Evolutionary conservation across 2,888 invertebrate genomes (phyloP).

Genomic region (Drosophila greeni): DNA sequence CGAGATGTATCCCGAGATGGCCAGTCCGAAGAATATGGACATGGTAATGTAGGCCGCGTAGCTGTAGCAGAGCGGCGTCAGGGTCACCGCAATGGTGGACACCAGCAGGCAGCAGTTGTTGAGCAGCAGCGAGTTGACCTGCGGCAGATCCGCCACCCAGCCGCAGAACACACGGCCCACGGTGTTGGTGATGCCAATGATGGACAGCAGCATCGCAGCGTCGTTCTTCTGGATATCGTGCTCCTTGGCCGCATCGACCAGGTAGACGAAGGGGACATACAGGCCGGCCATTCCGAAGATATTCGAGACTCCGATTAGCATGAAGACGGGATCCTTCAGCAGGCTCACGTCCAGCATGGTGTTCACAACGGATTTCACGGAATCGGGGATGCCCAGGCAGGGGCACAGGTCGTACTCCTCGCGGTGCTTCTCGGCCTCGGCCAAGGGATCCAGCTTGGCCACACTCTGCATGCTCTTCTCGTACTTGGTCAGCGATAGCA

Average conservation of each 20-base stretch:
- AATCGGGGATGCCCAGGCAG: constrained; percentile 87
- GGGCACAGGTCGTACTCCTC: constrained; percentile 89
- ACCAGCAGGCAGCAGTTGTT: constrained; percentile 95
- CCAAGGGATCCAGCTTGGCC: constrained; percentile 81
- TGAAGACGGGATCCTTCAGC: constrained; percentile 92
- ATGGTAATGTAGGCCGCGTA: constrained; percentile 88
- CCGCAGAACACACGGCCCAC: constrained; percentile 94
- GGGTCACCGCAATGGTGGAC: constrained; percentile 90
- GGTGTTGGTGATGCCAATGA: constrained; percentile 95
- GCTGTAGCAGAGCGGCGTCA: constrained; percentile 89
- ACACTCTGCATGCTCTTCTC: constrained; percentile 82
- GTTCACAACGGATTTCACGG: constrained; percentile 89
- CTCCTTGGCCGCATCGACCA: constrained; percentile 88
- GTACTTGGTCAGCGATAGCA: constrained; percentile 89
- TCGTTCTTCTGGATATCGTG: constrained; percentile 85
- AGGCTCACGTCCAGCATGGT: constrained; percentile 95
- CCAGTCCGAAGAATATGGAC: constrained; percentile 93
- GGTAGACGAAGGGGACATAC: constrained; percentile 97
- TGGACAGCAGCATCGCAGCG: constrained; percentile 80
- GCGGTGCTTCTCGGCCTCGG: constrained; percentile 77
- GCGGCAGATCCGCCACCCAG: constrained; percentile 93
- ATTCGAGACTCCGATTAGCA: constrained; percentile 95
- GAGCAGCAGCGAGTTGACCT: constrained; percentile 93
- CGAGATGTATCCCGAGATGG: constrained; percentile 97
- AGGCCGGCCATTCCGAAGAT: constrained; percentile 98